Base-by-base conservation (phyloP, 2,888 invertebrate species). In the Scaptomyza tumidula region DNA sequence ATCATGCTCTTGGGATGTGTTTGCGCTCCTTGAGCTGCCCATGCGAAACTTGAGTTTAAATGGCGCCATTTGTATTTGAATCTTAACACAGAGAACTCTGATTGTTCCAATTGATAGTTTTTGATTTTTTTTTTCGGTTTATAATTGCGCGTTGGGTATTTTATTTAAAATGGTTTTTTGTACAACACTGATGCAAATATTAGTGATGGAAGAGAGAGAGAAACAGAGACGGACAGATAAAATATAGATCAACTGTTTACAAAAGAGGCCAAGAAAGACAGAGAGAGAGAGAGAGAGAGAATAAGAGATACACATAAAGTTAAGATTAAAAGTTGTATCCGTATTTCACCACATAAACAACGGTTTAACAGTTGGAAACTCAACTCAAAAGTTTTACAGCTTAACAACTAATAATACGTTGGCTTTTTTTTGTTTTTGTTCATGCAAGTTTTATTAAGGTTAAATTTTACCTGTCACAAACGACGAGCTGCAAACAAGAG, bases 21-120 rank as follows among this genome's bases (percentile, higher is more conserved):
- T 92, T 50, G 92, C 90, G 77, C 92, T 92, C 41, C 92, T 86
- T 19, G 92, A 92, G 80, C 92, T 87, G 57, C 92, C 91, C 92
- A 92, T 92, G 60, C 92, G 92, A 85, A 92, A 92, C 86, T 92
- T 92, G 44, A 92, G 86, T 81, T 92, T 92, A 75, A 92, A 92
- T 27, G 92, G 92, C 39, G 92, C 92, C 92, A 92, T 92, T 19
- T 35, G 33, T 35, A 27, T 43, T 11, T 27, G 13, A 27, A 16
- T 55, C 19, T 37, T 61, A 24, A 14, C 27, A 37, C 27, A 37
- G 14, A 37, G 14, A 24, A 50, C 50, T 69, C 33, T 37, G 44
- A 48, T 31, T 6, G 7, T 39, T 39, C 33, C 39, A 61, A 33
- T 45, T 63, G 33, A 39, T 24, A 44, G 43, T 37, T 61, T 50